Conservation (phyloP, 2,113 vertebrate genomes). For the Theropithecus gelada region DNA sequence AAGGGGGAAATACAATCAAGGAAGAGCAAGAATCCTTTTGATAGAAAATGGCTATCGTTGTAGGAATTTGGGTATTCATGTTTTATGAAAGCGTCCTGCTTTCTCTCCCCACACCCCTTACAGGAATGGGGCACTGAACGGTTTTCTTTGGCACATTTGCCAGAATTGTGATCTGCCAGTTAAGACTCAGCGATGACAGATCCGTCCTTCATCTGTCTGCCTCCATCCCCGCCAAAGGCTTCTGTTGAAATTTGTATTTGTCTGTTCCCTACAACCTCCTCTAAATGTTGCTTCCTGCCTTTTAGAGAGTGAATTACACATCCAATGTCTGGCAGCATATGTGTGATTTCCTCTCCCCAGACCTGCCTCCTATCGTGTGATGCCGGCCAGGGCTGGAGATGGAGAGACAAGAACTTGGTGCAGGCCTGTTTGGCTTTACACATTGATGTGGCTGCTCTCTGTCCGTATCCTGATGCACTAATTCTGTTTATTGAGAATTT, state of each 20-base stretch:
- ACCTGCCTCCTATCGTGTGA: fast-evolving
- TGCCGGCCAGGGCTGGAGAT: neutral
- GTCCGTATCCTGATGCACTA: neutral
- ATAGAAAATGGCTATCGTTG: fast-evolving
- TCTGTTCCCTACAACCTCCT: neutral
- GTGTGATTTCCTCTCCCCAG: neutral
- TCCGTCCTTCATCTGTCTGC: neutral
- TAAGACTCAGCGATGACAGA: neutral
- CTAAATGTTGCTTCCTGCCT: neutral
- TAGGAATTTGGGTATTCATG: neutral
- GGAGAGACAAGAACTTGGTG: neutral
- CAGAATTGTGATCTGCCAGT: neutral
- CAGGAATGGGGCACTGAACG: neutral
- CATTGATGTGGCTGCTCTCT: neutral
- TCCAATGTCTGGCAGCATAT: neutral
- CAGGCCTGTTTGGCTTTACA: neutral
- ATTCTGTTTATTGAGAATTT: neutral
- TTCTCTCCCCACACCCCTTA: too few relatives aligned
- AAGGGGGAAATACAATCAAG: neutral
- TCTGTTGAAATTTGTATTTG: neutral
- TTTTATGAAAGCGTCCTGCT: neutral
- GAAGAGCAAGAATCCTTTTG: neutral
- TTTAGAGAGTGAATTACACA: neutral
- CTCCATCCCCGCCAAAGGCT: neutral
- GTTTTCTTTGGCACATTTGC: neutral